Base-by-base conservation (phyloP, 1,140 invertebrate species). In the Oncopeltus fasciatus region DNA sequence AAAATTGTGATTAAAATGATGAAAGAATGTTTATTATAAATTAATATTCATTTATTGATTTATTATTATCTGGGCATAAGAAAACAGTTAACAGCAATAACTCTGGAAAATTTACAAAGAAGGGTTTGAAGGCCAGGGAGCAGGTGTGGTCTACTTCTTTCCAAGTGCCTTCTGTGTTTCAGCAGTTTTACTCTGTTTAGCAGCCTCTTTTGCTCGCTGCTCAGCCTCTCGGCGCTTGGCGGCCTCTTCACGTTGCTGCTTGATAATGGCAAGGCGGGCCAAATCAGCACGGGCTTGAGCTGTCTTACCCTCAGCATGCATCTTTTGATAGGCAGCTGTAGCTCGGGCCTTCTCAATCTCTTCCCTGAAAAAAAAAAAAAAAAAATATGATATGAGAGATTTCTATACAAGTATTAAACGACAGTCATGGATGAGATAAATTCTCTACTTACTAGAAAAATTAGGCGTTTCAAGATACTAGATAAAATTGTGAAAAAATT, bases 271-370 rank as follows among this genome's bases (percentile, higher is more conserved):
- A 68, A 92, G 76, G 61, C 94, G 75, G 8, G 94, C 94, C 38
- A 98, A 75, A 78, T 98, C 95, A 1, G 92, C 90, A 64, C 90
- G 80, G 0, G 95, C 94, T 73, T 97, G 90, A 46, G 94, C 93
- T 0, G 95, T 98, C 74, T 95, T 95, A 57, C 94, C 93, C 62
- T 88, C 90, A 0, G 90, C 88, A 70, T 97, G 93, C 21, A 95
- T 74, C 70, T 91, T 92, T 71, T 92, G 87, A 72, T 97, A 97
- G 65, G 90, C 83, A 20, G 85, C 86, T 60, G 85, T 84, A 0
- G 91, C 90, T 70, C 83, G 83, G 71, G 95, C 89, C 68, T 87
- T 88, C 73, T 97, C 92, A 57, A 97, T 76, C 74, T 96, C 93
- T 78, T 98, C 94, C 59, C 93, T 88, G 68, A 59, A 68, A 66